Evolutionary conservation across 1,140 invertebrate species (phyloP).

Genomic region (Campodea augens): DNA sequence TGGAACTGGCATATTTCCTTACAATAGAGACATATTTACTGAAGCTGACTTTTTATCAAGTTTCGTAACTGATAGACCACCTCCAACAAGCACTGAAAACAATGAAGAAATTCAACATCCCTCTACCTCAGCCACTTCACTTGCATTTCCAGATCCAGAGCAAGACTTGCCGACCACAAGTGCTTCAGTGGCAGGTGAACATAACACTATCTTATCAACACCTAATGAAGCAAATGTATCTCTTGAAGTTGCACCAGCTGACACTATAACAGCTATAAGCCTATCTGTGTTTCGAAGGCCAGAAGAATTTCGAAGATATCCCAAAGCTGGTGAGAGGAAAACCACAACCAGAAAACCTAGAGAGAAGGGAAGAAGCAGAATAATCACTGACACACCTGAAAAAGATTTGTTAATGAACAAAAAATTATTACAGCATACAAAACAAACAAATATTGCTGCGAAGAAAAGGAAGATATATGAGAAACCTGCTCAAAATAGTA

Average conservation of each 20-base stretch:
- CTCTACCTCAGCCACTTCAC: too few species aligned
- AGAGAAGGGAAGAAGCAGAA: background rate
- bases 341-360: background rate
- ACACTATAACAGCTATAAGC: background rate
- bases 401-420: background rate
- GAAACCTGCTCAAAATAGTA: too few species aligned
- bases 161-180: background rate
- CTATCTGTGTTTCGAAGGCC: background rate
- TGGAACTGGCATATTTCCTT: constrained; percentile 10
- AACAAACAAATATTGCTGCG: too few species aligned
- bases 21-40: constrained; percentile 5
- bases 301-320: background rate
- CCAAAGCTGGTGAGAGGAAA: constrained; percentile 1
- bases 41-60: background rate
- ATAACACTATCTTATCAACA: background rate
- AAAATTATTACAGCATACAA: too few species aligned
- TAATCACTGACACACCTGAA: constrained; percentile 1
- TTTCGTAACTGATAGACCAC: background rate
- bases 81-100: constrained; percentile 2
- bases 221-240: background rate
- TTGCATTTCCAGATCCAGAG: too few species aligned
- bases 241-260: background rate
- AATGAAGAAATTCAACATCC: background rate
- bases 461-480: too few species aligned
- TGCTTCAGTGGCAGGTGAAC: background rate